Evolutionary conservation across 2,797 vertebrate species (phyloP).

Genomic region (Cirrhinus molitorella): DNA sequence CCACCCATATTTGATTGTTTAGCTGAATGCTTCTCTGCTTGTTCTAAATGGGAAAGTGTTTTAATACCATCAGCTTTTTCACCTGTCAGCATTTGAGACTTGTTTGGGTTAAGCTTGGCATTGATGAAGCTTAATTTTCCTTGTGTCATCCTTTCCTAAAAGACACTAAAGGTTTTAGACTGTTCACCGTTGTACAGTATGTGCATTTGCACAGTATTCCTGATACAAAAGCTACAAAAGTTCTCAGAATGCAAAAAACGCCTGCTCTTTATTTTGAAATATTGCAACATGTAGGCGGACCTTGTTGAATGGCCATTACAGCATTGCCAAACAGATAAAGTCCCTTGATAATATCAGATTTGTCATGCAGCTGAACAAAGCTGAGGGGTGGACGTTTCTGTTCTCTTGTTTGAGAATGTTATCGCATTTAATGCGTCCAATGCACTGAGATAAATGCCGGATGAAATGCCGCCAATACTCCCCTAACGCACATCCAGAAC

Average conservation of each 20-base stretch:
- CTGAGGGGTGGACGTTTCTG: neutral
- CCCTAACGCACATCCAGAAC: neutral
- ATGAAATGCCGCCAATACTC: neutral
- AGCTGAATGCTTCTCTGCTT: neutral
- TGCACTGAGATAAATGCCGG: neutral
- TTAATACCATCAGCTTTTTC: neutral
- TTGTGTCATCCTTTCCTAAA: neutral
- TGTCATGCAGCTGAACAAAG: neutral
- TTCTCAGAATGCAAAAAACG: neutral
- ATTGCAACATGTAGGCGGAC: neutral
- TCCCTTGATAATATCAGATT: constrained; percentile 1
- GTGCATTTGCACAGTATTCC: neutral
- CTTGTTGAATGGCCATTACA: neutral
- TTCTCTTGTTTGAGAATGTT: neutral
- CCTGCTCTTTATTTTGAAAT: neutral
- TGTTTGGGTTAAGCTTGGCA: neutral
- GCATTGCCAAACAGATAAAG: neutral
- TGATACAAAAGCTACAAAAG: neutral
- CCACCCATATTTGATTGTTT: neutral
- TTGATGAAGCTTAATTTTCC: neutral
- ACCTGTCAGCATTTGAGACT: neutral
- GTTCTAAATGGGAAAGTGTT: neutral
- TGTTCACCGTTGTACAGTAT: neutral
- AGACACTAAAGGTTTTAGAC: neutral
- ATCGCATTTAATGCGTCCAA: neutral